These are phyloP conservation scores for Ceratothoa steindachneri DNA, from an alignment of 2,888 invertebrate genomes.

Conservation along the genomic window DNA sequence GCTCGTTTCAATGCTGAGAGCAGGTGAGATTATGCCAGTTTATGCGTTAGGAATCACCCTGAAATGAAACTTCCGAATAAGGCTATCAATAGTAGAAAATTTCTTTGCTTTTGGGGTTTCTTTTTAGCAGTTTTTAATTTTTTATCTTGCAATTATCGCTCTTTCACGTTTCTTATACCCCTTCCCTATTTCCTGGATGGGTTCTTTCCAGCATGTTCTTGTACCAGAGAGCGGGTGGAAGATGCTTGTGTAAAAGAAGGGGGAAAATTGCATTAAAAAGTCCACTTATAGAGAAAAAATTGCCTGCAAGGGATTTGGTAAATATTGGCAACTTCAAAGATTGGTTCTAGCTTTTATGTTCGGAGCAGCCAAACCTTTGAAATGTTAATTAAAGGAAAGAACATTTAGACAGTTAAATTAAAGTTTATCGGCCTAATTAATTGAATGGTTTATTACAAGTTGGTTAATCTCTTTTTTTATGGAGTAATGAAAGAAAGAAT, in stretches of 20 bases:
- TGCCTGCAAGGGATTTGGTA: constrained; percentile 11
- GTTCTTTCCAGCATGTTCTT: not conserved
- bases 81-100: constrained; percentile 4
- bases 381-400: constrained; percentile 13
- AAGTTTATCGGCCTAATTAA: constrained; percentile 2
- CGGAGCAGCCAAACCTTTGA: constrained; percentile 13
- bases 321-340: constrained; percentile 15
- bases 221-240: not conserved
- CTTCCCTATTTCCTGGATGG: not conserved
- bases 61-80: constrained; percentile 11
- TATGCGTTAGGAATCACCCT: constrained; percentile 7
- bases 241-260: not conserved
- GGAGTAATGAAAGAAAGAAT: not conserved
- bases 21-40: constrained; percentile 9
- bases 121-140: not conserved
- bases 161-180: not conserved
- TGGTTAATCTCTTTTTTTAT: constrained; percentile 13
- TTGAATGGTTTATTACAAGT: constrained; percentile 9
- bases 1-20: constrained; percentile 10
- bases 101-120: not conserved
- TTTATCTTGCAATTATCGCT: not conserved
- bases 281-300: constrained; percentile 7
- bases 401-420: constrained; percentile 15
- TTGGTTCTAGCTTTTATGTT: constrained; percentile 13
- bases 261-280: constrained; percentile 8